Evolutionary conservation across 2,797 vertebrate genomes (phyloP).

Genomic region (Anabacerthia variegaticeps): DNA sequence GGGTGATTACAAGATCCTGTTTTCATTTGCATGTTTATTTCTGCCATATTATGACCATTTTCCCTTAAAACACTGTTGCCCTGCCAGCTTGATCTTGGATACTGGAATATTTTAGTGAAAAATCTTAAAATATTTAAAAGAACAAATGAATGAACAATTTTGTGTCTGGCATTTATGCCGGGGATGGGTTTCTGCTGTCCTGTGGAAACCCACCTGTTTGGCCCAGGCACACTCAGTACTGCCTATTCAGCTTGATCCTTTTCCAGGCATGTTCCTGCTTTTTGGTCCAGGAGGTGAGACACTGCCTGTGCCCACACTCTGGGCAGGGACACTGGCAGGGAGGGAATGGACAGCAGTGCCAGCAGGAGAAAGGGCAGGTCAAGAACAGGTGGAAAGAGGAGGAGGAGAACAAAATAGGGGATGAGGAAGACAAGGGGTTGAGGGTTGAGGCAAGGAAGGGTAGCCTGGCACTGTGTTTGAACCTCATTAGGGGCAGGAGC

Average conservation of each 20-base stretch:
- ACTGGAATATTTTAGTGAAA: background rate
- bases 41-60: background rate
- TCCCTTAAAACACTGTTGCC: background rate
- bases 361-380: background rate
- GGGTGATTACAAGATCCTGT: fast-evolving
- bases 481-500: background rate
- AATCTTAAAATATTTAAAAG: background rate
- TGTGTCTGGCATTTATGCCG: background rate
- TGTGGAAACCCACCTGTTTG: background rate
- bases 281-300: background rate
- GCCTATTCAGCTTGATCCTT: background rate
- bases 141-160: background rate
- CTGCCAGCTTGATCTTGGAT: background rate
- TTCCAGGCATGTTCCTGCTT: background rate
- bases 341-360: background rate
- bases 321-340: background rate
- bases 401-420: background rate
- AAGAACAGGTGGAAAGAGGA: background rate
- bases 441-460: background rate
- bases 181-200: background rate
- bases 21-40: background rate
- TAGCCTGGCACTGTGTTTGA: background rate
- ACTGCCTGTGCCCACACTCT: background rate
- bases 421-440: background rate
- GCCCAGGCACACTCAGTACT: too few relatives aligned